phyloP scores from a whole-genome alignment of 2,797 vertebrate species.

The Myotis pilosus region DNA sequence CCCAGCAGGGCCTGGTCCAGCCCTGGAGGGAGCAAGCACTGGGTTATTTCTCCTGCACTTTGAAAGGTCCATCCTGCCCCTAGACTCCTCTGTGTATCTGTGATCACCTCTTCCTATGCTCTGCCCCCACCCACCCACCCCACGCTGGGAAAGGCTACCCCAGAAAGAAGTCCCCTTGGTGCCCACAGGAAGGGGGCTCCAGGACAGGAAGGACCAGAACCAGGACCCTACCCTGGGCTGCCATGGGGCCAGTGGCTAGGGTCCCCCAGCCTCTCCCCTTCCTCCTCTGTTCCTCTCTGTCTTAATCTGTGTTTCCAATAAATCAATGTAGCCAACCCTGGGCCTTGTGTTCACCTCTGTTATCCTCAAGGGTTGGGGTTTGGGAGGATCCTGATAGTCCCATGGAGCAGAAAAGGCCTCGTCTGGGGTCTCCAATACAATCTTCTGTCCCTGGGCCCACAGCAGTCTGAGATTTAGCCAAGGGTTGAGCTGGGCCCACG shows the following conservation, averaged over 20 bases:
- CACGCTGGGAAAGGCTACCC: not conserved
- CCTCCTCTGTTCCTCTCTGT: constrained; percentile 18
- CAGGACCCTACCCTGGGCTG: not conserved
- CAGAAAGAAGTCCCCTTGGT: not conserved
- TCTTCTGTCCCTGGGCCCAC: not conserved
- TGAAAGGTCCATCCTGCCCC: not conserved
- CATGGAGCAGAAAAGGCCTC: not conserved
- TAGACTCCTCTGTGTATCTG: not conserved
- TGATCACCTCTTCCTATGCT: not conserved
- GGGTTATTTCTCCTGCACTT: not conserved
- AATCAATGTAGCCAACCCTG: constrained; percentile 59
- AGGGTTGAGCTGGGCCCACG: not conserved
- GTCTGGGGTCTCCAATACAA: not conserved
- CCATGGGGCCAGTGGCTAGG: not conserved
- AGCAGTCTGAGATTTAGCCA: not conserved
- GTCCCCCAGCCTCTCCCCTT: not conserved
- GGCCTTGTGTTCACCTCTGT: not conserved
- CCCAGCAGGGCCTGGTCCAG: not conserved
- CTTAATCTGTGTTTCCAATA: constrained; percentile 68
- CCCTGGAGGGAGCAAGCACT: not conserved
- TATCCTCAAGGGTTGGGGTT: not conserved
- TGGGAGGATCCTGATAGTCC: not conserved
- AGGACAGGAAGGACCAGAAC: not conserved
- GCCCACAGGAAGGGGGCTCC: not conserved
- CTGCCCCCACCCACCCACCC: not conserved